A percentile compares a stretch with the other conserved stretches of the same genome.
Evolutionary conservation across 2,888 invertebrate species (phyloP).

Genomic region (Actias luna): DNA sequence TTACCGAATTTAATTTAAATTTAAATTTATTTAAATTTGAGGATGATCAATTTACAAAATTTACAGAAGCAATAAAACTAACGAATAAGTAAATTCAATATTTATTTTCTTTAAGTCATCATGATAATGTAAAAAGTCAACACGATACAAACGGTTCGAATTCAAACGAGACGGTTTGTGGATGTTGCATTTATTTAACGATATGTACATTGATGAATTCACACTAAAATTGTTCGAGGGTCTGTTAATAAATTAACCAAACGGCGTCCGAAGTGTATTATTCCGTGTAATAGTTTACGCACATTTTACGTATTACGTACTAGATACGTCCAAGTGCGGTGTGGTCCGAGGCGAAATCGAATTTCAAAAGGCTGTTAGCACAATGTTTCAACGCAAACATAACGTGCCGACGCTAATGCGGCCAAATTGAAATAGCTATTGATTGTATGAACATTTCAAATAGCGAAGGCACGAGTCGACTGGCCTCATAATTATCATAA

Average conservation of each 20-base stretch:
- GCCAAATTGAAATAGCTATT: conserved; percentile 66
- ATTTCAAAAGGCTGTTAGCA: conserved; percentile 19
- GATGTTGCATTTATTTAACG: conserved; percentile 16
- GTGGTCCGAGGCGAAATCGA: conserved; percentile 41
- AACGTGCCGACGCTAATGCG: conserved; percentile 43
- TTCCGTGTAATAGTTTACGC: conserved; percentile 6
- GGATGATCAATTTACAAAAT: too few relatives aligned
- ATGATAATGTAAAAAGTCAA: neutral
- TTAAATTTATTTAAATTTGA: too few relatives aligned
- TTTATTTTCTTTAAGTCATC: neutral
- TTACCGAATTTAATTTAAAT: too few relatives aligned
- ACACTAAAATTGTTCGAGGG: conserved; percentile 9
- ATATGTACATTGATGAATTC: conserved; percentile 9
- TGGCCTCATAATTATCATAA: conserved; percentile 51
- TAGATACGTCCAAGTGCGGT: neutral
- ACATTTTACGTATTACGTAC: too few relatives aligned
- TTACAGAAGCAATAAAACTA: too few relatives aligned
- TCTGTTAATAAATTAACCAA: conserved; percentile 14
- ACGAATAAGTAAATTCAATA: neutral
- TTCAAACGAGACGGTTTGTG: neutral
- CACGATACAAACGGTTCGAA: neutral
- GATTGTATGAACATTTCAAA: conserved; percentile 55
- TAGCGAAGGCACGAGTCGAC: conserved; percentile 47
- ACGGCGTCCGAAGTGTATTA: conserved; percentile 5
- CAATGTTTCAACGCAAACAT: conserved; percentile 15